Base-by-base conservation (phyloP, 2,888 invertebrate species). In the Drosophila parthenogenetica region DNA sequence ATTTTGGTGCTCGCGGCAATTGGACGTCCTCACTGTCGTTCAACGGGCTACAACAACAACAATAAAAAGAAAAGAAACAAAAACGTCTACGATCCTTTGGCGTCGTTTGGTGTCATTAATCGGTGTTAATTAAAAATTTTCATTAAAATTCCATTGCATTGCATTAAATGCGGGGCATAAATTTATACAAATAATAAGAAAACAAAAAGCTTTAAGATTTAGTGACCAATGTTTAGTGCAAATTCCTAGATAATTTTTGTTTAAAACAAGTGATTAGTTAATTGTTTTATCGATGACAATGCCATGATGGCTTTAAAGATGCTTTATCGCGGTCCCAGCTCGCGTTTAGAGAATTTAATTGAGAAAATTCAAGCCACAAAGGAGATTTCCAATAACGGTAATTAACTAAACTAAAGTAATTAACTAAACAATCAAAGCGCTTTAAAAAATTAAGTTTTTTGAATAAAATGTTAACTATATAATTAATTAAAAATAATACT, bases 291-390 rank as follows among this genome's bases (percentile, higher is more conserved):
- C 37, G 32, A 46, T 51, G 70, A 88, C 73, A 64, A 82, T 81
- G 89, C 87, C 90, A 90, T 90, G 86, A 92, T 92, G 92, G 92
- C 92, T 69, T 82, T 91, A 89, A 93, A 91, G 90, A 96, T 97
- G 96, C 93, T 97, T 92, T 97, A 97, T 94, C 97, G 96, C 91
- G 97, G 97, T 75, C 97, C 96, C 92, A 97, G 97, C 93, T 95
- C 95, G 91, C 94, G 96, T 87, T 93, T 97, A 91, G 96, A 97
- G 92, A 95, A 96, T 90, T 94, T 97, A 85, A 97, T 97, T 81
- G 96, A 96, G 92, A 97, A 96, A 93, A 96, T 97, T 84, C 97
- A 97, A 91, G 96, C 96, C 5, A 96, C 95, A 88, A 96, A 96
- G 93, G 96, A 96, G 76, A 87, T 91, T 51, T 87, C 89, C 50